Evolutionary conservation across 92 coral and sea anemone genomes (phyloP), one percentile per base, ranked within the genome.

Genomic region (Bergia puertoricense): DNA sequence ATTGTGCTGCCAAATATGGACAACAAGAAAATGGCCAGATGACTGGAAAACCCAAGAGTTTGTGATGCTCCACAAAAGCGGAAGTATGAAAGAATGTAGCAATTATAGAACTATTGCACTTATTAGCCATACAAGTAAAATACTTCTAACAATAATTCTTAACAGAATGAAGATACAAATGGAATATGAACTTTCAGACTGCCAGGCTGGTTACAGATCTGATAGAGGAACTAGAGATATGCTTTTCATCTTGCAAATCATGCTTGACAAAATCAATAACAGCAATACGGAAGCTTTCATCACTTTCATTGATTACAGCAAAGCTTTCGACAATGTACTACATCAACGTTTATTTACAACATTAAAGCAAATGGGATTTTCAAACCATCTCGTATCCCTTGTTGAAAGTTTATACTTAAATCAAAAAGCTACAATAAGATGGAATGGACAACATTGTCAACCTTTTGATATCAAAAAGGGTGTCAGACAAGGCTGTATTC

Each of bases 1-100:
- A 23, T 40, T 74, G 39, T 74, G 78, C 44, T 40, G 44, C 44
- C 38, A 74, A 74, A 40, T 74, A 23, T 74, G 78, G 78, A 23
- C 78, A 74, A 23, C 78, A 30, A 74, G 44, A 74, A 40, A 74
- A 74, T 74, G 65, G 65, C 65, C 65, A 56, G 65, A 56, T 56
- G 65, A 56, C 65, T 56, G 65, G 65, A 56, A 56, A 56, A 56
- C 65, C 65, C 65, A 56, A 56, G 65, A 74, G 65, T 56, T 74
- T 40, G 44, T 74, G 38, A 30, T 40, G 44, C 44, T 74, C 78
- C 78, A 30, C 38, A 74, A 56, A 56, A 56, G 65, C 65, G 65
- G 65, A 56, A 56, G 65, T 56, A 56, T 56, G 65, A 56, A 56
- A 56, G 65, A 56, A 56, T 56, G 65, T 56, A 56, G 65, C 65